Percentiles rank a stretch among this genome's conserved stretches.
phyloP scores from a whole-genome alignment of 23 tunicate species.

The Styela clava region DNA sequence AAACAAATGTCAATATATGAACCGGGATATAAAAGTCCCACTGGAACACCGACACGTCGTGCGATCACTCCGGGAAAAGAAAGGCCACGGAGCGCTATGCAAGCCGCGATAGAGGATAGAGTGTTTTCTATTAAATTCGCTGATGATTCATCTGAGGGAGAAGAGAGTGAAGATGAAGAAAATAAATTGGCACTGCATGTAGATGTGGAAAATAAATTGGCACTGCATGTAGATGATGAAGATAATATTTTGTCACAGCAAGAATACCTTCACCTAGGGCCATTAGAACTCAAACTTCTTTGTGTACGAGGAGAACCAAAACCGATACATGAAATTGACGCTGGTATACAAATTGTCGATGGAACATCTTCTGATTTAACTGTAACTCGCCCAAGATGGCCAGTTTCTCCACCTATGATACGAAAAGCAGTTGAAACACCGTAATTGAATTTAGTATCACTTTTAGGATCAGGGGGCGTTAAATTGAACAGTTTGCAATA shows the following conservation, averaged over 20 bases:
- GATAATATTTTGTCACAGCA: constrained; percentile 22
- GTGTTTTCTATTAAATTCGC: constrained; percentile 51
- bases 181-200: constrained; percentile 7
- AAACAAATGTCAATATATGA: constrained; percentile 70
- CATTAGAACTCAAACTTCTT: constrained; percentile 71
- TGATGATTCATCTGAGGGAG: constrained; percentile 42
- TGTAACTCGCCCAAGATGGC: constrained; percentile 83
- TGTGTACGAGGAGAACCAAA: constrained; percentile 71
- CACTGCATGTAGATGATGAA: constrained; percentile 46
- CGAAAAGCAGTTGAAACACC: constrained; percentile 40
- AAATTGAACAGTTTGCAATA: no score
- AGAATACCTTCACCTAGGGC: constrained; percentile 84
- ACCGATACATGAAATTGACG: constrained; percentile 68
- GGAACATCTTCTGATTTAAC: constrained; percentile 73
- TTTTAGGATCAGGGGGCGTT: no score
- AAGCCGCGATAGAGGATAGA: constrained; percentile 56
- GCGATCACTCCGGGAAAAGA: constrained; percentile 31
- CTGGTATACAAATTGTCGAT: constrained; percentile 59
- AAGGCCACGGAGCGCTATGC: constrained; percentile 79
- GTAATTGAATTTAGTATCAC: no score
- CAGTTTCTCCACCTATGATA: constrained; percentile 62
- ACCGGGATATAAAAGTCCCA: constrained; percentile 28
- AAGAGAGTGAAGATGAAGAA: constrained; percentile 29
- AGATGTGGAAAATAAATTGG: constrained; percentile 13
- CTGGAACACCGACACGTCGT: constrained; percentile 13